A percentile compares a stretch with the other conserved stretches of the same genome.
Evolutionary conservation across 2,888 invertebrate genomes (phyloP).

Genomic region (Zelleria hepariella): DNA sequence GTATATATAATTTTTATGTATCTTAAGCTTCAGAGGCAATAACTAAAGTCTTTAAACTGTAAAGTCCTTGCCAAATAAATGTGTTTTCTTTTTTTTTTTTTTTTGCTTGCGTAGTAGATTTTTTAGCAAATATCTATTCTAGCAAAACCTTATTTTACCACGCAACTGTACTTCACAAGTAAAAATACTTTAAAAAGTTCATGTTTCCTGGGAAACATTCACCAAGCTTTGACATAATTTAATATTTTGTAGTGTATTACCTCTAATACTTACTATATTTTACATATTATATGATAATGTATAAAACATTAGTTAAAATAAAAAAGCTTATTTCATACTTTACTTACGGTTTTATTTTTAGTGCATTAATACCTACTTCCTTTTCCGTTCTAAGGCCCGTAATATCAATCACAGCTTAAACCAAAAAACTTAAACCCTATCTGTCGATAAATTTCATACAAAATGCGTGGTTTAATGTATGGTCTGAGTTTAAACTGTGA

Average conservation of each 20-base stretch:
- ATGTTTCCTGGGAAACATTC: not conserved
- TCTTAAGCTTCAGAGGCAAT: constrained; percentile 48
- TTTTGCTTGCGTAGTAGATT: not conserved
- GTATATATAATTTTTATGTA: constrained; percentile 14
- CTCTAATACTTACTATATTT: not conserved
- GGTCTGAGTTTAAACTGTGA: no score
- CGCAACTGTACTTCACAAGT: not conserved
- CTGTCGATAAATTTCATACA: no score
- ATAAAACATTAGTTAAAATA: constrained; percentile 51
- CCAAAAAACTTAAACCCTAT: no score
- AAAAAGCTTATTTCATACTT: constrained; percentile 64
- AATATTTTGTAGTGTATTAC: not conserved
- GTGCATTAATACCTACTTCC: not conserved
- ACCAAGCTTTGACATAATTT: not conserved
- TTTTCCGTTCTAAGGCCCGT: no score
- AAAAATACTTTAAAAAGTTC: no score
- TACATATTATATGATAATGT: constrained; percentile 25
- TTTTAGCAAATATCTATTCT: not conserved
- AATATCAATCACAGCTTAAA: no score
- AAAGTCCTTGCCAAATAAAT: not conserved
- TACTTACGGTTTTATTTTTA: constrained; percentile 39
- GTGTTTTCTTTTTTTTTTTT: not conserved
- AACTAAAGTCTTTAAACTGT: not conserved
- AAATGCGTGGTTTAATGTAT: no score
- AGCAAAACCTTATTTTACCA: not conserved